Percentiles rank a stretch among this genome's conserved stretches.
Evolutionary conservation across 2,113 vertebrate species (phyloP).

Genomic region (Melospiza melodia): DNA sequence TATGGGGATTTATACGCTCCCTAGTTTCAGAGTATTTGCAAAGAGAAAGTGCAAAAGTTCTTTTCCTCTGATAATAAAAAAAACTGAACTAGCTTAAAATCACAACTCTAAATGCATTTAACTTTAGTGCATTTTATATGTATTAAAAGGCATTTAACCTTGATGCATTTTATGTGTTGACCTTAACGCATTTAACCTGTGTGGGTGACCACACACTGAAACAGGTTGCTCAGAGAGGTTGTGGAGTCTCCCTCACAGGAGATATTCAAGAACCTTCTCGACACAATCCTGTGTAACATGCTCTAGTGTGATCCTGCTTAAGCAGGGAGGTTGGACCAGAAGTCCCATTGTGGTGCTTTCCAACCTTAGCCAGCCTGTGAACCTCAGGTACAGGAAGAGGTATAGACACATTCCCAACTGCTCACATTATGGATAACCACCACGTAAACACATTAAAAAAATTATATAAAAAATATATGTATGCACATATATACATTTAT

Average conservation of each 20-base stretch:
- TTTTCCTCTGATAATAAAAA: background rate
- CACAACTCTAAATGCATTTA: background rate
- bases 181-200: background rate
- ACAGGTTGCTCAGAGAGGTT: background rate
- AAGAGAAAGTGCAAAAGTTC: background rate
- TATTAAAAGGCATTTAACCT: background rate
- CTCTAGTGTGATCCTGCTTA: background rate
- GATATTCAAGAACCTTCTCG: background rate
- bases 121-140: background rate
- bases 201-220: background rate
- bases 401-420: background rate
- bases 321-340: background rate
- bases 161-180: background rate
- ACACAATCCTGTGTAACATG: background rate
- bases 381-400: background rate
- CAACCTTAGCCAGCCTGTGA: background rate
- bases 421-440: background rate
- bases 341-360: background rate
- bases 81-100: background rate
- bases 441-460: background rate
- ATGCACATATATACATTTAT: accelerated
- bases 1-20: background rate
- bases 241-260: background rate
- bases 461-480: background rate
- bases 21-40: background rate